Conservation (phyloP, 2,888 invertebrate genomes). For the Meghimatium bilineatum region DNA sequence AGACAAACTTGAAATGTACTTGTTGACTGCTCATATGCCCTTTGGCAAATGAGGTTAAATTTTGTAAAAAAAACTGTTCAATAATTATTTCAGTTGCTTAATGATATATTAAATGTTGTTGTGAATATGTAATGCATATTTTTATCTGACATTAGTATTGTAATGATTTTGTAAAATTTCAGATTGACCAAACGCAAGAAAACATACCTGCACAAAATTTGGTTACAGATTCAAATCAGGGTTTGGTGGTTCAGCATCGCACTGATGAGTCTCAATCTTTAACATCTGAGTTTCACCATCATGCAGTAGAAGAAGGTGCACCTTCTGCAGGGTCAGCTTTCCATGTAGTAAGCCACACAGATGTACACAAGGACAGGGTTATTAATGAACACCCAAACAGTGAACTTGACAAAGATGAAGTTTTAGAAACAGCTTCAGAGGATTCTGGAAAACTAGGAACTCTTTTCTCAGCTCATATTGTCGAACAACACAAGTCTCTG, state of each 20-base stretch:
- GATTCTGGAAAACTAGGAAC: neutral
- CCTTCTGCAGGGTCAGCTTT: conserved; percentile 29
- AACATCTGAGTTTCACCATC: conserved; percentile 22
- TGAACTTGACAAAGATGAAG: neutral
- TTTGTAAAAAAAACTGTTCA: too few species aligned
- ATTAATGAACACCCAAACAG: neutral
- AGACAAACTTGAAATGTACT: too few species aligned
- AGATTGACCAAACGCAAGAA: neutral
- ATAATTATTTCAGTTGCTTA: too few species aligned
- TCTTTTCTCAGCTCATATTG: conserved; percentile 24
- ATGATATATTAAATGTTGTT: too few species aligned
- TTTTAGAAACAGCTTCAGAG: neutral
- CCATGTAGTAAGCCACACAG: conserved; percentile 33
- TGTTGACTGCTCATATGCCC: too few species aligned
- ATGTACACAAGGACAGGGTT: neutral
- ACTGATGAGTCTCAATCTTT: neutral
- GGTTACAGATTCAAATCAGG: neutral
- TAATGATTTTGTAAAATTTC: neutral
- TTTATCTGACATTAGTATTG: neutral
- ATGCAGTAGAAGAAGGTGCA: conserved; percentile 20
- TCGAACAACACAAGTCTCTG: neutral
- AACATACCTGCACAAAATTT: neutral
- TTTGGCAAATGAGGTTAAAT: too few species aligned
- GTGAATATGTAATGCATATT: too few species aligned
- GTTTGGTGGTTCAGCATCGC: neutral